These are phyloP conservation scores for Sinelater perroti DNA, from an alignment of 2,888 invertebrate species.

Conservation along the genomic window DNA sequence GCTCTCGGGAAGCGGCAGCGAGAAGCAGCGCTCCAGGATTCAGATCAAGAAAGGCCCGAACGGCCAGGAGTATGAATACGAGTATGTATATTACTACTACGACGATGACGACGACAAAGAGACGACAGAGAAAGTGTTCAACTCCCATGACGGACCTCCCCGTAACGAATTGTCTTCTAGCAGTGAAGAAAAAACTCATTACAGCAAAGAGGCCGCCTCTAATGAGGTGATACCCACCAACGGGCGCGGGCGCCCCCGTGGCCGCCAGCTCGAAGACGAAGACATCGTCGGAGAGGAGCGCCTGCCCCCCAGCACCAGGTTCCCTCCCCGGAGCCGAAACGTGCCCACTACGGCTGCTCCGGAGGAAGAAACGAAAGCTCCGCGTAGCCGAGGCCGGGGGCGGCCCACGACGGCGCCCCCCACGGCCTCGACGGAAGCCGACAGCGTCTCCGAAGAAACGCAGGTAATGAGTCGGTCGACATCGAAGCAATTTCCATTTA, in stretches of 20 bases:
- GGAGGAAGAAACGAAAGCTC: slow-evolving; percentile 50
- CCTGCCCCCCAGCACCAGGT: slow-evolving; percentile 84
- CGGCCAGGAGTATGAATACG: slow-evolving; percentile 90
- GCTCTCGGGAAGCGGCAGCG: slow-evolving; percentile 71
- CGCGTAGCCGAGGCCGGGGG: slow-evolving; percentile 62
- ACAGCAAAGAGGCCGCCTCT: slow-evolving; percentile 66
- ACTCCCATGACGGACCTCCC: slow-evolving; percentile 70
- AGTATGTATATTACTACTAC: slow-evolving; percentile 90
- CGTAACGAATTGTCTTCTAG: slow-evolving; percentile 62
- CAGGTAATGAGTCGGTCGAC: slow-evolving; percentile 53
- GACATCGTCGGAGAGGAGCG: slow-evolving; percentile 68
- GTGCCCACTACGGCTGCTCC: slow-evolving; percentile 64
- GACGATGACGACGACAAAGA: slow-evolving; percentile 77
- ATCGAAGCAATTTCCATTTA: not conserved
- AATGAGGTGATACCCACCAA: slow-evolving; percentile 74
- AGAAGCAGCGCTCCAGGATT: slow-evolving; percentile 75
- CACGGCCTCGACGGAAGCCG: slow-evolving; percentile 43
- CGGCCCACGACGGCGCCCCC: slow-evolving; percentile 53
- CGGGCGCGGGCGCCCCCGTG: slow-evolving; percentile 61
- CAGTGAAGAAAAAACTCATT: slow-evolving; percentile 63
- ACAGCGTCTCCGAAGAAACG: slow-evolving; percentile 58
- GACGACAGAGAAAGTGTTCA: slow-evolving; percentile 53
- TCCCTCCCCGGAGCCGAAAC: slow-evolving; percentile 76
- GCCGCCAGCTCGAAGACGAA: slow-evolving; percentile 55
- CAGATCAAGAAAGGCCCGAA: slow-evolving; percentile 89